A percentile compares a stretch with the other conserved stretches of the same genome.
These are phyloP conservation scores for Myiagra hebetior DNA, from an alignment of 2,113 vertebrate genomes.

Conservation along the genomic window DNA sequence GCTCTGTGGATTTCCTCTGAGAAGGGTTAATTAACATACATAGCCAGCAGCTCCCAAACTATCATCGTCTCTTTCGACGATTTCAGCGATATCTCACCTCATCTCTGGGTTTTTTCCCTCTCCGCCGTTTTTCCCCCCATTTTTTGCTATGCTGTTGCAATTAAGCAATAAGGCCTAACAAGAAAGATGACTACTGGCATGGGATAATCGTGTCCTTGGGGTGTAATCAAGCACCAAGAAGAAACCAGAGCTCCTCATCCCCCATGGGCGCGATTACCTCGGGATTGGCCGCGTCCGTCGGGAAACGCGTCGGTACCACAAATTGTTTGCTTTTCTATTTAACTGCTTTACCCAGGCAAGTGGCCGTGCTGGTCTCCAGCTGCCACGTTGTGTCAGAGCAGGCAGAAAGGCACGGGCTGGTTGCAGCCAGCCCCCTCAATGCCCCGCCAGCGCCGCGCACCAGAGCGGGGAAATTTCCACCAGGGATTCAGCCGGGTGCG, in stretches of 20 bases:
- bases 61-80: neutral
- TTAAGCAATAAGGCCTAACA: conserved; percentile 20
- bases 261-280: conserved; percentile 8
- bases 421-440: neutral
- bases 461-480: neutral
- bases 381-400: neutral
- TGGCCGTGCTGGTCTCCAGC: neutral
- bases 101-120: neutral
- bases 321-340: neutral
- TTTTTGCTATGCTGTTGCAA: neutral
- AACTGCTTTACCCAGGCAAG: neutral
- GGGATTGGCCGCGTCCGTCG: neutral
- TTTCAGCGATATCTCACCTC: conserved; percentile 23
- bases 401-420: neutral
- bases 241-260: neutral
- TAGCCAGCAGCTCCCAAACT: conserved; percentile 29
- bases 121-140: fast-evolving
- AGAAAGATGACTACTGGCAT: conserved; percentile 31
- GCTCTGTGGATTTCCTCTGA: conserved; percentile 8
- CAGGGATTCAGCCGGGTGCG: neutral
- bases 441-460: fast-evolving
- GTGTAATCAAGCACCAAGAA: conserved; percentile 31
- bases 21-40: conserved; percentile 61
- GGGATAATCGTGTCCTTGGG: conserved; percentile 52
- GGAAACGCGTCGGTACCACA: neutral